phyloP scores from a whole-genome alignment of 2,113 vertebrate genomes.

The Dasyurus viverrinus region DNA sequence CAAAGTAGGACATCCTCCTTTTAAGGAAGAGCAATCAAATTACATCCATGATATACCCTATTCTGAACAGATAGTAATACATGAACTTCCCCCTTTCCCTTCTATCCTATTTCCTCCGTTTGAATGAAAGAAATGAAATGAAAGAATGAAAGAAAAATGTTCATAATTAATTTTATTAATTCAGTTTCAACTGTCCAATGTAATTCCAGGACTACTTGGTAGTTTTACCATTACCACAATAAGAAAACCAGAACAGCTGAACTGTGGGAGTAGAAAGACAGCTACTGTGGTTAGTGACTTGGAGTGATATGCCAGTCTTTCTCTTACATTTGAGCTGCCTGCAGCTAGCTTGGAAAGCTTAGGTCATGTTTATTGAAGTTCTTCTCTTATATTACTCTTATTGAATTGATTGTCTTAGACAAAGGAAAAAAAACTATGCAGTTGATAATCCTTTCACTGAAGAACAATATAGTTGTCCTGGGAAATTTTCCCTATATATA shows the following conservation, averaged over 20 bases:
- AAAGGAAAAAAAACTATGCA: background rate
- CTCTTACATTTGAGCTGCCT: background rate
- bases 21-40: background rate
- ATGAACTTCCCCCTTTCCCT: background rate
- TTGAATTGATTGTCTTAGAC: background rate
- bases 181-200: background rate
- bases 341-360: background rate
- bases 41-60: background rate
- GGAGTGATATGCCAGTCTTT: background rate
- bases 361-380: background rate
- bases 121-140: background rate
- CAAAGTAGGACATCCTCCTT: background rate
- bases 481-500: background rate
- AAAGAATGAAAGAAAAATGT: background rate
- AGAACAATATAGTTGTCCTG: background rate
- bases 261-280: background rate
- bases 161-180: background rate
- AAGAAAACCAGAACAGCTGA: background rate
- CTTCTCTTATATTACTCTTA: background rate
- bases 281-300: background rate
- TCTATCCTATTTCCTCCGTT: background rate
- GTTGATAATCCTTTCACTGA: background rate
- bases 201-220: background rate
- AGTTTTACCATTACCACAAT: background rate
- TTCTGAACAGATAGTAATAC: background rate